Base-by-base conservation (phyloP, 2,113 vertebrate species). In the Neodon shergylaensis region DNA sequence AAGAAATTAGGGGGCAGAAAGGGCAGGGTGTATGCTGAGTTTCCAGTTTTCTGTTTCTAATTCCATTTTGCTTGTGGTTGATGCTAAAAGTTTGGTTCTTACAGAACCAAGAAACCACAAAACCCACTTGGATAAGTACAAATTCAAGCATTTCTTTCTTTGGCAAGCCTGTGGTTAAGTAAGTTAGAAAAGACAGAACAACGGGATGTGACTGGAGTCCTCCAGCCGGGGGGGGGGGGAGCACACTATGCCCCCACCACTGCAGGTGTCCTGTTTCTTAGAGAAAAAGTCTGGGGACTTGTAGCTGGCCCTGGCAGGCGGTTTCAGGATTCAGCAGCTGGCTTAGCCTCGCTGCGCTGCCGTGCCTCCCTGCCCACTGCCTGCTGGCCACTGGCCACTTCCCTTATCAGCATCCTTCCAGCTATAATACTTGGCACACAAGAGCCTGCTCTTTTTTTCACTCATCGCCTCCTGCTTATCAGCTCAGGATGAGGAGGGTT, bases 211-310 rank as follows among this genome's bases (percentile, higher is more conserved):
- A 28, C 12, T 61, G 5, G n/a, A 63, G 73, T 39, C 81, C 76
- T 76, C 1, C 12, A 7, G 52, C 7, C 1, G 54, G n/a, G 7
- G 0, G 5, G 0, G 5, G 39, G 3, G 5, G n/a, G 58, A 31
- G 17, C 52, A 81, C 8, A n/a, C 13, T 16, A 66, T 66, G 68
- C n/a, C 61, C 39, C 42, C 21, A 22, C 16, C 6, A 1, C 42
- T 24, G 19, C 10, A 24, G 21, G 76, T 36, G 9, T 61, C 33
- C 44, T 73, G 85, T 58, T 39, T 39, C 49, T 39, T 58, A 73
- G n/a, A 54, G 85, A 11, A 49, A 88, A 54, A 73, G 58, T 52
- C 21, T 88, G n/a, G 24, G 52, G 9, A 26, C n/a, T 70, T 70
- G 13, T 47, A 49, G 22, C 16, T n/a, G 22, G 33, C 5, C 10